phyloP scores from a whole-genome alignment of 2,113 vertebrate genomes.

The Geococcyx californianus region DNA sequence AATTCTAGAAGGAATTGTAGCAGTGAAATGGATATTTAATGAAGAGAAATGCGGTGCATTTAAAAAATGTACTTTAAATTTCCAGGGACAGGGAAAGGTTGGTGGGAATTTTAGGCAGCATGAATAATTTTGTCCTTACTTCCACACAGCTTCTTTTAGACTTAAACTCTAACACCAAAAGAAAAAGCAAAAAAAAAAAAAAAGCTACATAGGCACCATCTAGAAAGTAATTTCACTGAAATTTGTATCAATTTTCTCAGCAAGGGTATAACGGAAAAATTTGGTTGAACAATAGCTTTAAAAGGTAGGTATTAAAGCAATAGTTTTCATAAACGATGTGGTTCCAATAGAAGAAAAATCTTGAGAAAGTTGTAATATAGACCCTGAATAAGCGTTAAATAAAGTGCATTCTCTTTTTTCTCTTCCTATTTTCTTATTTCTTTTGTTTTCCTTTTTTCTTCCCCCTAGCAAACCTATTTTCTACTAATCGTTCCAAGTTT shows the following conservation, averaged over 20 bases:
- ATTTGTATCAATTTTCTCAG: background rate
- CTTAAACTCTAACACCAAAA: background rate
- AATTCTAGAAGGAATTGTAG: background rate
- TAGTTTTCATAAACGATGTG: background rate
- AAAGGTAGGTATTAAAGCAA: background rate
- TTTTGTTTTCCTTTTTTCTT: rapidly evolving
- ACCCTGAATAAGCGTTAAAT: background rate
- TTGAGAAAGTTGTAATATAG: background rate
- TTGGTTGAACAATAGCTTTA: background rate
- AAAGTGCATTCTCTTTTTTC: background rate
- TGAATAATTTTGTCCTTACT: background rate
- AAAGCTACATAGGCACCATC: background rate
- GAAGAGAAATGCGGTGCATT: background rate
- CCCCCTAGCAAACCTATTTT: background rate
- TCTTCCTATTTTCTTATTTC: no score
- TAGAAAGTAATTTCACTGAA: background rate
- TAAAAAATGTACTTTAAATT: background rate
- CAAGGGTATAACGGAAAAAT: background rate
- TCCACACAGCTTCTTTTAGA: background rate
- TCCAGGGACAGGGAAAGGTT: background rate
- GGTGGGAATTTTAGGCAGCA: background rate
- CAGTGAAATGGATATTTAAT: background rate
- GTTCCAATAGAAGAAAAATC: background rate
- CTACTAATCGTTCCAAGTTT: background rate
- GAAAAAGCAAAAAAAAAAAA: background rate